Evolutionary conservation across 2,797 vertebrate species (phyloP), one percentile per base, ranked within the genome.

Genomic region (Zalophus californianus): DNA sequence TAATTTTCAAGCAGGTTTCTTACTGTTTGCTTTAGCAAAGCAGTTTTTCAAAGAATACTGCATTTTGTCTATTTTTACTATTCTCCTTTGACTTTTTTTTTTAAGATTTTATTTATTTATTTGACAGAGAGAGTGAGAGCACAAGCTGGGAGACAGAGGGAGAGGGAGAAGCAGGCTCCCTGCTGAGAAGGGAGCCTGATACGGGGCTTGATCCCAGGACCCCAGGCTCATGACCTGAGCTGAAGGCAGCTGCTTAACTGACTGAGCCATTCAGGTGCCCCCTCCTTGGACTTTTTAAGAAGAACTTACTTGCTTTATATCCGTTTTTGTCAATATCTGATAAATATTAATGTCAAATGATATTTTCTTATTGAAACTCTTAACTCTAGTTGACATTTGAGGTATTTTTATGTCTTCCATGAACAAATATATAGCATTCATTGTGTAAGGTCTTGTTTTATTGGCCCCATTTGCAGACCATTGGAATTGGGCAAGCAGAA

Each of bases 1-100:
- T 94, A 88, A 79, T 96, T 85, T 97, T 82, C 73, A 96, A 79
- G 58, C 38, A 16, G 27, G 1, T 50, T 83, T 96, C 62, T 85
- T 75, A 84, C 16, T 80, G 60, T 96, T 98, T 97, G 70, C 85
- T 96, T 95, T 90, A 90, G 41, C 77, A 96, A 96, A 95, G 60
- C 38, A 84, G 0, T 84, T 94, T 97, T 86, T 91, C 41, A 92
- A 87, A 66, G 50, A 66, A 66, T 82, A 54, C 23, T 58, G 38
- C 9, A 66, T 94, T 96, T 97, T 87, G 64, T 86, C 62, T 70
- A 8, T 68, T 85, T 68, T 97, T 64, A 50, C 35, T 77, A 0
- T 89, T 96, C 35, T 94, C 10, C 54, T 41, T 95, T 85, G 52
- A 44, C 32, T 86, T 79, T 79, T 94, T 68, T 68, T 9, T 20